Conservation (phyloP, 2,888 invertebrate species). For the Frankliniella intonsa region DNA sequence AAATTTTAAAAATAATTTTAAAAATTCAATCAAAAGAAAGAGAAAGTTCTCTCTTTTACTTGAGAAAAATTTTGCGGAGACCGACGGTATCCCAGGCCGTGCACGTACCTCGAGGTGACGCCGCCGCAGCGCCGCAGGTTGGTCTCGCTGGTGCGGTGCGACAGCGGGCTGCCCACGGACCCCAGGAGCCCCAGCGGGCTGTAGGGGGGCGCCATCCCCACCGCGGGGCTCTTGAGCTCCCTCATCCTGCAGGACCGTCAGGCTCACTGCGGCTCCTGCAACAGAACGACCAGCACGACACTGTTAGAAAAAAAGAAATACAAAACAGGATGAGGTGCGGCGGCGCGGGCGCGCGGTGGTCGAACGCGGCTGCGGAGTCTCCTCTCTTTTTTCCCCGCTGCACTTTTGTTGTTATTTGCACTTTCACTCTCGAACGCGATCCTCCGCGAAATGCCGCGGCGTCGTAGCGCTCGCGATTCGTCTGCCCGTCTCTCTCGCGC, state of each 20-base stretch:
- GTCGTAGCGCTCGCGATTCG: not conserved
- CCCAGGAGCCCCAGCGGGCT: not conserved
- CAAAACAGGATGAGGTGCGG: not conserved
- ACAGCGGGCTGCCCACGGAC: not conserved
- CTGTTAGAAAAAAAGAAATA: not conserved
- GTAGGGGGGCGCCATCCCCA: not conserved
- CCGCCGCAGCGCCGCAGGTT: slow-evolving; percentile 11
- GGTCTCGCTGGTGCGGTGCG: slow-evolving; percentile 20
- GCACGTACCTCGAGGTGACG: not conserved
- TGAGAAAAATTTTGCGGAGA: too few species aligned
- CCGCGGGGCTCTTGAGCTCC: not conserved
- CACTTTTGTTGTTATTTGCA: not conserved
- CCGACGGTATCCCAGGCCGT: too few species aligned
- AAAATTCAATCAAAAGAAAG: not conserved
- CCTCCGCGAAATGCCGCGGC: not conserved
- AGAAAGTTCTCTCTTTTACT: too few species aligned
- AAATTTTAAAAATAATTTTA: not conserved
- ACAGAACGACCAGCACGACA: not conserved
- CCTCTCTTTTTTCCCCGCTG: not conserved
- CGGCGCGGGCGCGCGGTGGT: not conserved
- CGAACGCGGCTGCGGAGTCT: not conserved
- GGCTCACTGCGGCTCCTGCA: not conserved
- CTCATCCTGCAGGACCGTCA: not conserved
- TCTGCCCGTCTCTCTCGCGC: not conserved
- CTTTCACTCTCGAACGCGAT: not conserved